Evolutionary conservation across 2,888 invertebrate species (phyloP).

Genomic region (Xestia ashworthii): DNA sequence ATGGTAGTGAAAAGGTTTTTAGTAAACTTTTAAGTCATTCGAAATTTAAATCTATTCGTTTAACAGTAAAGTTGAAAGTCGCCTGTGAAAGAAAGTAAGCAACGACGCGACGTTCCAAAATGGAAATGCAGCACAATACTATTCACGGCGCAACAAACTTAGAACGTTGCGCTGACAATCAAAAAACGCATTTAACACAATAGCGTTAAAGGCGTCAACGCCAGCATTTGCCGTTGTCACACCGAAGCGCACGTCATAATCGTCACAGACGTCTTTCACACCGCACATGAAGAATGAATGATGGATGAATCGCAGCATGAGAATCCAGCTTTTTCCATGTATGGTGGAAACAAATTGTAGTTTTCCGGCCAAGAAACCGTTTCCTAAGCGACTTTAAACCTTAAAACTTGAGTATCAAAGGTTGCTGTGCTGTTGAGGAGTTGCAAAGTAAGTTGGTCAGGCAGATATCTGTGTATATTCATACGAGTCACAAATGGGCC

Average conservation of each 20-base stretch:
- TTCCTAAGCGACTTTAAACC: conserved; percentile 59
- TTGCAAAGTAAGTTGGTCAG: conserved; percentile 63
- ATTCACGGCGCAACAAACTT: conserved; percentile 77
- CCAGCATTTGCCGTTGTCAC: conserved; percentile 67
- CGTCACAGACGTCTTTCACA: conserved; percentile 87
- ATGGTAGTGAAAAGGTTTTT: conserved; percentile 25
- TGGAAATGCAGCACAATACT: conserved; percentile 51
- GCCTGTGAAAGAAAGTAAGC: not conserved
- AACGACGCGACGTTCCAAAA: conserved; percentile 29
- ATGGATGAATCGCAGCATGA: conserved; percentile 85
- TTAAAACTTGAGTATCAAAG: conserved; percentile 54
- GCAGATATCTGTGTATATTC: conserved; percentile 81
- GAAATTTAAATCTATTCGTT: not conserved
- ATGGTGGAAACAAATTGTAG: conserved; percentile 69
- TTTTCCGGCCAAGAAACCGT: conserved; percentile 51
- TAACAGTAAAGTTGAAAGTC: conserved; percentile 9
- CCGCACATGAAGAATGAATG: conserved; percentile 84
- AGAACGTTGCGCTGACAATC: conserved; percentile 70
- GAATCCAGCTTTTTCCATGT: conserved; percentile 84
- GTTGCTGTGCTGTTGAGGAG: conserved; percentile 1
- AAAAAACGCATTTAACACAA: conserved; percentile 78
- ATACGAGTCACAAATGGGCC: conserved; percentile 84
- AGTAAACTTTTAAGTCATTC: not conserved
- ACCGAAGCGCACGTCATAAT: conserved; percentile 83
- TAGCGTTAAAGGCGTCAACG: conserved; percentile 69